Base-by-base conservation (phyloP, 2,113 vertebrate species). In the Phoenicopterus ruber region DNA sequence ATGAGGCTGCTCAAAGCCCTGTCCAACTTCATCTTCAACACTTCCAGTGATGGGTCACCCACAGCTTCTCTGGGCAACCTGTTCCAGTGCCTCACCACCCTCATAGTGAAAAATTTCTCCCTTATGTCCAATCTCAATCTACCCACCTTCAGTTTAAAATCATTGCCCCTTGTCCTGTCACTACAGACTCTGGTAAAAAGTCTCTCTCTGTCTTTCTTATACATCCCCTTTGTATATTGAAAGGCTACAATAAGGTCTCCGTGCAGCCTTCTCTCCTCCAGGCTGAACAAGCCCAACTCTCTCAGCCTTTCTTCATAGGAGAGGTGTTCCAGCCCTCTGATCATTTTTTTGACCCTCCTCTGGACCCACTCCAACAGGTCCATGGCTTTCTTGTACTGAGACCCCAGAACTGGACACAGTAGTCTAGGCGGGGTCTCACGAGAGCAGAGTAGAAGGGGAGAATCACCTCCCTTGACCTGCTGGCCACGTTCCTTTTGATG, bases 161-260 rank as follows among this genome's bases (percentile, higher is more conserved):
- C 1, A 2, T 5, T 28, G 8, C 10, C 15, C 28, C 21, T 49
- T 63, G 11, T 50, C 32, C 42, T 65, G 15, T 44, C 32, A 50
- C 50, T 29, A 65, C 7, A 44, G 14, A 6, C 6, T 11, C 42
- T 20, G 3, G 17, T 24, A 36, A 44, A 36, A 42, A 40, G 17
- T 38, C 21, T 14, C 16, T 26, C 25, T 24, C 42, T 14, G 3
- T 28, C 61, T 59, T 52, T 67, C 26, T 34, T 34, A 38, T 3
- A 24, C 3, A 13, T 5, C 1, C 11, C 6, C 14, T 67, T 50
- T 28, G 11, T 20, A 14, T 11, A 46, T 0, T 18, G 11, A 26
- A 70, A 77, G 18, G n/a, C 29, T 5, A 7, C 79, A 10, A 2
- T 7, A 36, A 57, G 17, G 17, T 20, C n/a, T 63, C 49, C 31